Percentiles rank a stretch among this genome's conserved stretches.
Evolutionary conservation across 2,888 invertebrate species (phyloP).

Genomic region (Tubiluchus corallicola): DNA sequence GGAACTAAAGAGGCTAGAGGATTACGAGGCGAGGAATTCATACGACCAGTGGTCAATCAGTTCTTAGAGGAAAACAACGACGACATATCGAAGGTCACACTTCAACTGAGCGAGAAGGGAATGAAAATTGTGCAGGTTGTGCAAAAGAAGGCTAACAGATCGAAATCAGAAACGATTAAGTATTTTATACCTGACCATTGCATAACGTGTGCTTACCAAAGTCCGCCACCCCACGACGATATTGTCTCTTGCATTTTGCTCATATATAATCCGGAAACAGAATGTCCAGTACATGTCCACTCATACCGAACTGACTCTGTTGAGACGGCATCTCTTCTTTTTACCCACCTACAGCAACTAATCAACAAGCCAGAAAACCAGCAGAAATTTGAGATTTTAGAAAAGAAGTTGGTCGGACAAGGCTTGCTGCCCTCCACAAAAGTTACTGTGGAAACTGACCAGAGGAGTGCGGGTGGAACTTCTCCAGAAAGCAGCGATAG

Average conservation of each 20-base stretch:
- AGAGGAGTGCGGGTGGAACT: no score
- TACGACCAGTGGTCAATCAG: conserved; percentile 62
- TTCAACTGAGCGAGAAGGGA: conserved; percentile 52
- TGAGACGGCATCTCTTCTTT: conserved; percentile 71
- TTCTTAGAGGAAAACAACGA: conserved; percentile 51
- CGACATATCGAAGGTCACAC: conserved; percentile 1
- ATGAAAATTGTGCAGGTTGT: conserved; percentile 76
- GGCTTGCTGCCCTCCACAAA: conserved; percentile 15
- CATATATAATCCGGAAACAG: conserved; percentile 79
- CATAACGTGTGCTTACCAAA: conserved; percentile 71
- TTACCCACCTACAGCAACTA: conserved; percentile 60
- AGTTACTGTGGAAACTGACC: conserved; percentile 16
- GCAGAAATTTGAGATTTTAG: conserved; percentile 63
- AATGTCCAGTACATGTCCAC: conserved; percentile 85
- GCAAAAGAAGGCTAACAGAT: conserved; percentile 26
- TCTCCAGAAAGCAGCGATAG: no score
- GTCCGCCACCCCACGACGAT: conserved; percentile 46
- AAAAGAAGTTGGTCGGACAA: conserved; percentile 35
- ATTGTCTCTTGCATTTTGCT: conserved; percentile 80
- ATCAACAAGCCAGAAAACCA: conserved; percentile 63
- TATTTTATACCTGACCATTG: conserved; percentile 86
- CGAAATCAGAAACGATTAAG: conserved; percentile 45
- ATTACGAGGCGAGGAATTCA: conserved; percentile 58
- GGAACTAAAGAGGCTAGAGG: conserved; percentile 88
- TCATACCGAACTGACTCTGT: conserved; percentile 84